phyloP scores from a whole-genome alignment of 1,140 invertebrate species.

The Papilio xuthus region DNA sequence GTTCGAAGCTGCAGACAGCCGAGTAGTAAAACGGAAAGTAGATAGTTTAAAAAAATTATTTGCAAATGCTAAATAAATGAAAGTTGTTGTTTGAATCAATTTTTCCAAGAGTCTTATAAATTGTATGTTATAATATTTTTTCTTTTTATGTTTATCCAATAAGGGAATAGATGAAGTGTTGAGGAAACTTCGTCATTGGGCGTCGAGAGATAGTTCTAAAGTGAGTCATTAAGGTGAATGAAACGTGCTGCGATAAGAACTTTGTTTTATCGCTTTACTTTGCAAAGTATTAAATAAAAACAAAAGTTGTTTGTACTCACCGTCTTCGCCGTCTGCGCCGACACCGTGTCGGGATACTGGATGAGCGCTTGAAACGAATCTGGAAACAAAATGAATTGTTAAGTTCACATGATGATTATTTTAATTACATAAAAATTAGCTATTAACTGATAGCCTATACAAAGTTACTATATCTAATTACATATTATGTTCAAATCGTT shows the following conservation, averaged over 20 bases:
- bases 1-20: neutral
- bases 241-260: slow-evolving; percentile 74
- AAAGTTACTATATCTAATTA: neutral
- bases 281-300: slow-evolving; percentile 77
- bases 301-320: slow-evolving; percentile 84
- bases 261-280: slow-evolving; percentile 77
- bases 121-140: neutral
- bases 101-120: neutral
- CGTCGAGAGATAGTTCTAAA: slow-evolving; percentile 69
- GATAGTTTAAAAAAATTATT: too few species aligned
- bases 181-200: slow-evolving; percentile 63
- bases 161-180: slow-evolving; percentile 39
- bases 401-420: neutral
- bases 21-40: neutral
- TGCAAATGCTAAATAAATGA: neutral
- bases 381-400: slow-evolving; percentile 82
- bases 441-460: neutral
- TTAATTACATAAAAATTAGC: neutral
- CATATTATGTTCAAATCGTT: neutral
- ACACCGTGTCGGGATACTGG: slow-evolving; percentile 97
- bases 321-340: slow-evolving; percentile 97
- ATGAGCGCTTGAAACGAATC: slow-evolving; percentile 99
- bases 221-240: slow-evolving; percentile 75
- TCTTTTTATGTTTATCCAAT: neutral
- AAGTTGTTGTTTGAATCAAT: too few species aligned